These are phyloP conservation scores for Cheilosia urbana DNA, from an alignment of 2,888 invertebrate species.

Conservation along the genomic window DNA sequence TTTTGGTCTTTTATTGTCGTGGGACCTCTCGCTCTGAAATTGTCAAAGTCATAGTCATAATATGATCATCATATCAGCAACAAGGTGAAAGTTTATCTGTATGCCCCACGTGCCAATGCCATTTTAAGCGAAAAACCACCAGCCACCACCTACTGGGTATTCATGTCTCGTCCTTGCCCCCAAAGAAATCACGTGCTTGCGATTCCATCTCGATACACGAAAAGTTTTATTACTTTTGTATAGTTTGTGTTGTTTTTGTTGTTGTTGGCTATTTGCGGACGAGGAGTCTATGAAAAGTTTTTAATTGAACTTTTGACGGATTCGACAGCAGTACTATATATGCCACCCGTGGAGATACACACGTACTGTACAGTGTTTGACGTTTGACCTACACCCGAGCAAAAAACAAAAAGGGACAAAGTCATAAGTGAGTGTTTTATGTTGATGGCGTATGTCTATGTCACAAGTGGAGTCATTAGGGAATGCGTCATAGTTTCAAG, in stretches of 20 bases:
- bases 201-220: conserved; percentile 49
- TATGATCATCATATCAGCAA: background rate
- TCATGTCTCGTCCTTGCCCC: conserved; percentile 56
- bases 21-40: background rate
- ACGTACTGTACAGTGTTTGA: background rate
- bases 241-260: background rate
- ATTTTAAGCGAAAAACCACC: conserved; percentile 19
- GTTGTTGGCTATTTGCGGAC: conserved; percentile 23
- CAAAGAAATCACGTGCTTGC: conserved; percentile 53
- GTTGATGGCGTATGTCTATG: conserved; percentile 7
- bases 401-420: background rate
- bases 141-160: conserved; percentile 54
- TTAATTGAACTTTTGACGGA: conserved; percentile 42
- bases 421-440: conserved; percentile 7
- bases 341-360: conserved; percentile 26
- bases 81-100: conserved; percentile 20
- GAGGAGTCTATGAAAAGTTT: conserved; percentile 47
- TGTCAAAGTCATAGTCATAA: too few species aligned
- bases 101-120: conserved; percentile 62
- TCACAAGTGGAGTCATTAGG: conserved; percentile 33
- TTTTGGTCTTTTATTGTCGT: conserved; percentile 15
- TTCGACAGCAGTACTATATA: background rate
- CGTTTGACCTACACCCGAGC: background rate
- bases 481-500: conserved; percentile 23
- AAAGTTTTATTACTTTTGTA: conserved; percentile 11